Conservation (phyloP, 30 jellyfish, hydroid and myxozoan species). For the Hydractinia echinata region DNA sequence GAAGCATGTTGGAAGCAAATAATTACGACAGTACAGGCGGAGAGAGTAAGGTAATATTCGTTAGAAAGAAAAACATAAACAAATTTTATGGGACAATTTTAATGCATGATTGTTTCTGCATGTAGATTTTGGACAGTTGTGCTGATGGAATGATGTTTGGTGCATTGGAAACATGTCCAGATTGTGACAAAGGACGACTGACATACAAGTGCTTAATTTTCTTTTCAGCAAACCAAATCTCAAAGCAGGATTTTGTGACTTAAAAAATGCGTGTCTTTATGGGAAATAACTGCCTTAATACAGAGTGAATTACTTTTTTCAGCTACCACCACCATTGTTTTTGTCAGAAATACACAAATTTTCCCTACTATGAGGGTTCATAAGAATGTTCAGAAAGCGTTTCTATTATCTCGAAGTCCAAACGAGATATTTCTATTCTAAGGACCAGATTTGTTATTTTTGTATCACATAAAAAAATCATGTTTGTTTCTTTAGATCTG, state of each 20-base stretch:
- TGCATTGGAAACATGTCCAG: conserved; percentile 73
- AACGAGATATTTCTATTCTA: too few relatives aligned
- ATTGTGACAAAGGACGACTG: conserved; percentile 53
- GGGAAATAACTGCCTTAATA: too few relatives aligned
- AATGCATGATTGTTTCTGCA: not conserved
- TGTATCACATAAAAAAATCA: not conserved
- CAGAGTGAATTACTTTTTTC: too few relatives aligned
- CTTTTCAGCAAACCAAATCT: too few relatives aligned
- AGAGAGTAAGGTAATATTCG: conserved; percentile 49
- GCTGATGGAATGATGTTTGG: conserved; percentile 90
- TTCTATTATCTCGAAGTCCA: too few relatives aligned
- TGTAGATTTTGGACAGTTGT: conserved; percentile 67
- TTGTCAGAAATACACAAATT: too few relatives aligned
- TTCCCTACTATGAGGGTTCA: too few relatives aligned
- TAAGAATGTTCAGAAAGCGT: too few relatives aligned
- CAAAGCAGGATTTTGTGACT: too few relatives aligned
- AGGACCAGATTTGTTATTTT: too few relatives aligned
- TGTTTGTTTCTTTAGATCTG: conserved; percentile 37
- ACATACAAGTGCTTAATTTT: conserved; percentile 37
- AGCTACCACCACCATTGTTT: too few relatives aligned
- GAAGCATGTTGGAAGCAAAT: conserved; percentile 57
- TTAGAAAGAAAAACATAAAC: not conserved
- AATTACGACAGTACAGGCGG: conserved; percentile 59
- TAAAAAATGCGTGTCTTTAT: too few relatives aligned
- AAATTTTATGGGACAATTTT: not conserved